Base-by-base conservation (phyloP, 2,113 vertebrate species). In the Halcyon senegalensis region DNA sequence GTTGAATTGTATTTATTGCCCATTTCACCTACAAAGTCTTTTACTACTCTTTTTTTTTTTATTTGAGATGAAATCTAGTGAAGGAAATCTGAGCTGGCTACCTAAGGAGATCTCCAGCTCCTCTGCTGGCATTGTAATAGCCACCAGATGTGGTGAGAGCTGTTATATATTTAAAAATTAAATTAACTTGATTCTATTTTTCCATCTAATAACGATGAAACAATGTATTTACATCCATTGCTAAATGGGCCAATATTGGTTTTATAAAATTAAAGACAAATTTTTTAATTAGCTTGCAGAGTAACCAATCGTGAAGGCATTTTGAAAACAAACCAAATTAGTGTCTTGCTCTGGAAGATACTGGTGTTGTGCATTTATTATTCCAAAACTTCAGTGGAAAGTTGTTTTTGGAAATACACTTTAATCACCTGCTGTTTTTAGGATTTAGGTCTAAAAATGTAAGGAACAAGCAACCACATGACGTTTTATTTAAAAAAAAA, bases 141-240 rank as follows among this genome's bases (percentile, higher is more conserved):
- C 16, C 37, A 53, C 5, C 0, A 1, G 39, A n/a, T 63, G 35
- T 73, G 64, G 62, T 0, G 2, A 66, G 30, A 68, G 27, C 50
- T 35, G 33, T 41, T 59, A 30, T 48, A 25, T 4, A 59, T 53
- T 69, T 74, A 48, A 80, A 75, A 35, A 63, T 88, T 30, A n/a
- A 58, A 75, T 39, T 72, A 73, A 67, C 59, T 80, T 64, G 16
- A 60, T 84, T 46, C 48, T 79, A 35, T 75, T 70, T 89, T 89
- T 64, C 56, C 31, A 23, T 63, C 30, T 58, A 78, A 16, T 24
- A 16, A 68, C 23, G 23, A 59, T n/a, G 51, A 58, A 77, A 20
- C 23, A 43, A 55, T 25, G 63, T 59, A 19, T 87, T 87, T 79
- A 78, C 18, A 63, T 62, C 37, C 59, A 53, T 37, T 43, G 72